These are phyloP conservation scores for Smithornis capensis DNA, from an alignment of 2,113 vertebrate species.

Conservation along the genomic window DNA sequence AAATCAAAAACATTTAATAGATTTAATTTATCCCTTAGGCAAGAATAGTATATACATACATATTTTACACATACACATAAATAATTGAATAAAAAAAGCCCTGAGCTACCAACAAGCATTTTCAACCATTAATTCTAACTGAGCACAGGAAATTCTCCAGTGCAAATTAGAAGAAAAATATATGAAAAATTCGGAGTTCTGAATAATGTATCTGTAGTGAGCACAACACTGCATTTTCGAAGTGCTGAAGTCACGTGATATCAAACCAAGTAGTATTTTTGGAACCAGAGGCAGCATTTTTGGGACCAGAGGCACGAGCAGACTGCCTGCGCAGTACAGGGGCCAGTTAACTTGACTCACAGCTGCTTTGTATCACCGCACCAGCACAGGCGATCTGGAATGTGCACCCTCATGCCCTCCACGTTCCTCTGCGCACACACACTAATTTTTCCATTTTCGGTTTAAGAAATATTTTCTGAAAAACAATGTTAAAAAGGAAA, in stretches of 20 bases:
- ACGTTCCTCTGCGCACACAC: not conserved
- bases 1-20: not conserved
- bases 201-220: not conserved
- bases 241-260: not conserved
- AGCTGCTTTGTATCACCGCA: constrained; percentile 25
- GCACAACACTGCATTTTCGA: not conserved
- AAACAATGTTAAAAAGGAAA: not conserved
- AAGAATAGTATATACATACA: not conserved
- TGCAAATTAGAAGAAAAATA: not conserved
- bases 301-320: not conserved
- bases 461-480: not conserved
- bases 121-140: not conserved
- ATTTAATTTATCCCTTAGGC: not conserved
- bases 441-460: not conserved
- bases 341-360: rapidly evolving
- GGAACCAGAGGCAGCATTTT: not conserved
- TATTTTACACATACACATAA: not conserved
- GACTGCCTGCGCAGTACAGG: not conserved
- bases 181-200: not conserved
- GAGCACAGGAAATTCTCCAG: not conserved
- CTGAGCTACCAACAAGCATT: not conserved
- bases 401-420: constrained; percentile 32
- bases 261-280: not conserved
- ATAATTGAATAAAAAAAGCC: not conserved
- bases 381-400: constrained; percentile 1